A percentile compares a stretch with the other conserved stretches of the same genome.
Conservation (phyloP, 2,888 invertebrate species). For the Trichogramma dendrolimi region DNA sequence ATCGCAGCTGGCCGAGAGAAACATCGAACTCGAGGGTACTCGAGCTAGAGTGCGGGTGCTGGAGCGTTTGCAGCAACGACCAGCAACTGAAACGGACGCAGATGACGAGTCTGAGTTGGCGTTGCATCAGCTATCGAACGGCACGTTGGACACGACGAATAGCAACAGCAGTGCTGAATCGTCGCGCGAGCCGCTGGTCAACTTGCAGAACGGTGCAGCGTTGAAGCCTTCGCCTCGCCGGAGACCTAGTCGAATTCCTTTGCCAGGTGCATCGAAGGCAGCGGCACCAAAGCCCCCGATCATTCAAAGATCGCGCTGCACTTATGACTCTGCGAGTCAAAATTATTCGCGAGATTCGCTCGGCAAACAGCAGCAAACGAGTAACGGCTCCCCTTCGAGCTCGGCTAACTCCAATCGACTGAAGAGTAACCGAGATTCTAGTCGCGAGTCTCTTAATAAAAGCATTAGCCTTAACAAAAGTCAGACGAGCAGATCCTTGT, state of each 20-base stretch:
- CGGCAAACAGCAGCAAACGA: constrained; percentile 3
- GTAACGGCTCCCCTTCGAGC: constrained; percentile 19
- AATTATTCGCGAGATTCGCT: constrained; percentile 42
- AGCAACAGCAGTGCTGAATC: constrained; percentile 9
- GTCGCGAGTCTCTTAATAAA: constrained; percentile 47
- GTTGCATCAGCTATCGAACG: neutral
- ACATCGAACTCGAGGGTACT: constrained; percentile 79
- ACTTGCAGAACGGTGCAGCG: constrained; percentile 35
- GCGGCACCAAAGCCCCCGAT: constrained; percentile 64
- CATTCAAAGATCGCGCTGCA: constrained; percentile 51
- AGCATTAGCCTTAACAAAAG: constrained; percentile 35
- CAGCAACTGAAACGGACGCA: constrained; percentile 51
- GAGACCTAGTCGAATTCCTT: constrained; percentile 70
- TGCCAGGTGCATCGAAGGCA: constrained; percentile 56
- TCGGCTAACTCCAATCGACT: constrained; percentile 2
- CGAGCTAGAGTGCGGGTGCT: constrained; percentile 71
- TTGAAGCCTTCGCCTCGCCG: constrained; percentile 51
- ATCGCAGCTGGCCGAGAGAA: constrained; percentile 73
- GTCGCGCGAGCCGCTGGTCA: constrained; percentile 8
- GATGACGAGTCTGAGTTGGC: constrained; percentile 48
- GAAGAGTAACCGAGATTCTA: constrained; percentile 38
- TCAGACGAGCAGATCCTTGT: constrained; percentile 38
- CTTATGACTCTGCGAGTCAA: neutral
- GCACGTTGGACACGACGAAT: neutral
- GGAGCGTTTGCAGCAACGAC: constrained; percentile 57